These are phyloP conservation scores for Trachelus troglodyta DNA, from an alignment of 2,888 invertebrate genomes.

Conservation along the genomic window DNA sequence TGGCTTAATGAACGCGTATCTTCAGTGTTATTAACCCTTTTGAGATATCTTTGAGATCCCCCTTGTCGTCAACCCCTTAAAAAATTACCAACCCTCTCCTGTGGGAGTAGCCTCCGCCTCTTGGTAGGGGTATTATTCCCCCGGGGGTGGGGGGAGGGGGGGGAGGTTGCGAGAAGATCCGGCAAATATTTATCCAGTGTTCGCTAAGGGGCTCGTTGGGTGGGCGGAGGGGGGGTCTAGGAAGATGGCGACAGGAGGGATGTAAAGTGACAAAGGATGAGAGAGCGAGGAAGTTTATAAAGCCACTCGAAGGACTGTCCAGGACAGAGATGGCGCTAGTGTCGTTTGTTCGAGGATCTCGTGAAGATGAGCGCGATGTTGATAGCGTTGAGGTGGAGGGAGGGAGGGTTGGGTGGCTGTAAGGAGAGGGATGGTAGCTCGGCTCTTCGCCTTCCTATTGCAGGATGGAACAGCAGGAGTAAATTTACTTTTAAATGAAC, in stretches of 20 bases:
- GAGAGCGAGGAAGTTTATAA: neutral
- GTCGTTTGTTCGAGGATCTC: neutral
- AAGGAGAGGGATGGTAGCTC: neutral
- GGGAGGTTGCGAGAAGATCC: neutral
- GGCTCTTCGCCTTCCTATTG: neutral
- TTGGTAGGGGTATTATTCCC: neutral
- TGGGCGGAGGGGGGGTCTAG: neutral
- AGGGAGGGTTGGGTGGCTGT: neutral
- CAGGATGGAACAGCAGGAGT: neutral
- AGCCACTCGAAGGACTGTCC: neutral
- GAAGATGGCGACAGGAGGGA: neutral
- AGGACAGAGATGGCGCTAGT: neutral
- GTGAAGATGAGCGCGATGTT: neutral
- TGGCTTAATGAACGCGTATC: neutral
- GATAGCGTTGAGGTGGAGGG: neutral
- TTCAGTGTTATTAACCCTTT: neutral
- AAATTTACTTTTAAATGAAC: constrained; percentile 7
- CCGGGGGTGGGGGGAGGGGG: neutral
- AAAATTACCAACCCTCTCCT: neutral
- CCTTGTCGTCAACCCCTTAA: neutral
- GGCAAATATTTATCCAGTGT: neutral
- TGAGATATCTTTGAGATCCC: neutral
- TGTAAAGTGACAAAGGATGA: neutral
- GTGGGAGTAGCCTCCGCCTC: neutral
- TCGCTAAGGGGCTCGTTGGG: neutral